Conservation (phyloP, 1,140 invertebrate species). For the Ceratosolen fusciceps region DNA sequence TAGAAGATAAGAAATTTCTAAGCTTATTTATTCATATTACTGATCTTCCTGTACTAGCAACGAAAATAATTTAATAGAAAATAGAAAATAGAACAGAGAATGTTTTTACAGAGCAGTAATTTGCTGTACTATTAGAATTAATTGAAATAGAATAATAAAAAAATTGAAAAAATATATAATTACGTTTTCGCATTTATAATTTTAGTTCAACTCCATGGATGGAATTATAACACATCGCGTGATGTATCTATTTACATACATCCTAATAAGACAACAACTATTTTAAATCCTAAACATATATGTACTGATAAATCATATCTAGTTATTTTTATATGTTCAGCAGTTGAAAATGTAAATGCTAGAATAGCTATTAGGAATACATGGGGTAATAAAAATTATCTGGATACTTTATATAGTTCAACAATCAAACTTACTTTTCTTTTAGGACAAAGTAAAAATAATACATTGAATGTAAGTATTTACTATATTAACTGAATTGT, state of each 20-base stretch:
- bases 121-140: too few species aligned
- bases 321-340: constrained; percentile 82
- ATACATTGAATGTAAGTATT: constrained; percentile 71
- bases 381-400: constrained; percentile 80
- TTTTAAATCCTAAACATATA: constrained; percentile 75
- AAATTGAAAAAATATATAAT: constrained; percentile 25
- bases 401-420: constrained; percentile 68
- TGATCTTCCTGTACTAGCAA: too few species aligned
- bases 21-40: too few species aligned
- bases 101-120: too few species aligned
- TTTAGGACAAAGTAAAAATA: constrained; percentile 73
- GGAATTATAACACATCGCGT: constrained; percentile 80
- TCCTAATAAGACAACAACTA: constrained; percentile 78
- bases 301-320: constrained; percentile 76
- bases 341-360: constrained; percentile 77
- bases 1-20: too few species aligned
- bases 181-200: too few species aligned
- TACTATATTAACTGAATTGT: background rate
- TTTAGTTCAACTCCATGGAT: constrained; percentile 77
- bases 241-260: constrained; percentile 80
- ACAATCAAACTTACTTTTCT: constrained; percentile 73
- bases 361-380: constrained; percentile 83
- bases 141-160: background rate
- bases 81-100: too few species aligned
- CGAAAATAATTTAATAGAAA: too few species aligned